Base-by-base conservation (phyloP, 2,888 invertebrate species). In the Temnothorax rugatulus region DNA sequence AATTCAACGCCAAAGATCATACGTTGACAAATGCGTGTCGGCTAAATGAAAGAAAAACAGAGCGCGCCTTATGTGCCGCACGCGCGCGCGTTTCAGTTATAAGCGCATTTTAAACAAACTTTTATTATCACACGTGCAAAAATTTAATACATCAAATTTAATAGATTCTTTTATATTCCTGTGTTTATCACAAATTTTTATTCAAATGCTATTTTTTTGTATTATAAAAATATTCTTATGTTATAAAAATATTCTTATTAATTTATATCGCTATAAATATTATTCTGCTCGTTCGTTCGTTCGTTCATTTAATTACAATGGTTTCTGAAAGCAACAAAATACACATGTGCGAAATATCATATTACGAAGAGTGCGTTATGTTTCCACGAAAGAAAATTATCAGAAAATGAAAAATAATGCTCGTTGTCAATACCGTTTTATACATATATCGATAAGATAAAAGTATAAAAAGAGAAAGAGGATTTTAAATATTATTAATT, bases 1-100 rank as follows among this genome's bases (percentile, higher is more conserved):
- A 88, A 90, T 90, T 90, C 84, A 89, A 88, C 86, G 77, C 85
- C 63, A 52, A 75, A 74, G 83, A 88, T 90, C 81, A 85, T 86
- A 61, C 83, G 87, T 71, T 90, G 89, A 87, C 85, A 85, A 88
- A 89, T 87, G 84, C 85, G 71, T 18, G 79, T 34, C 71, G 47
- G 69, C 79, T 81, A 59, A 81, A 59, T 59, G 38, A 47, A 81
- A 61, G 71, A 71, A 81, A 71, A 81, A 81, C 44, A 47, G 44
- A 79, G 59, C 59, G 34, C 57, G 25, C 34, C 79, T 21, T 47
- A 13, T 38, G 29, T 44, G 18, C 29, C 44, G 79, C 71, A 69
- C 54, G 71, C 44, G 77, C 18, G 25, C 69, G 47, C 15, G 5
- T 47, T 79, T 79, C 25, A 34, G 21, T 44, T 44, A 34, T 11